phyloP scores from a whole-genome alignment of 2,797 vertebrate species.

The Cirrhinus molitorella region DNA sequence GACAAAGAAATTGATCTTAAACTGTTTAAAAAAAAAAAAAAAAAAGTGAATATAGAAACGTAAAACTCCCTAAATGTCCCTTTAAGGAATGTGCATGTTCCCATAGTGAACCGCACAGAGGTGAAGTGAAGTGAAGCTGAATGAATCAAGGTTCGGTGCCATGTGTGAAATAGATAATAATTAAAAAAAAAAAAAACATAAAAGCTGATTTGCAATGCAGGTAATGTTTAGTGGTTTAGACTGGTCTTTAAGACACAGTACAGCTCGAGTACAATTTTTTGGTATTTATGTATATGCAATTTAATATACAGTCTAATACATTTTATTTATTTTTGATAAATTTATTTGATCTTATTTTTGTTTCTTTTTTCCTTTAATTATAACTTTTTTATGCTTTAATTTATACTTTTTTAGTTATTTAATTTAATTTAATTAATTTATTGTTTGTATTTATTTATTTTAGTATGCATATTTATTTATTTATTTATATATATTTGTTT shows the following conservation, averaged over 20 bases:
- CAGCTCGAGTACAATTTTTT: background rate
- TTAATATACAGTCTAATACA: background rate
- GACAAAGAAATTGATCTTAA: background rate
- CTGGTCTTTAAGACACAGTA: background rate
- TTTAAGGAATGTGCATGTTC: slow-evolving; percentile 21
- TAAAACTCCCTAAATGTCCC: slow-evolving; percentile 5
- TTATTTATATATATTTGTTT: too few species aligned
- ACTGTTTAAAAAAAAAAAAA: background rate
- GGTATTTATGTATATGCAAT: background rate
- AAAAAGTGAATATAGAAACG: background rate
- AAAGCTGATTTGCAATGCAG: background rate
- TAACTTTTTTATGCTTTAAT: too few species aligned
- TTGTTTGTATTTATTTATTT: too few species aligned
- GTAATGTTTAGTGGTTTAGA: background rate
- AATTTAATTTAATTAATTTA: too few species aligned
- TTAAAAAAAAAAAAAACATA: background rate
- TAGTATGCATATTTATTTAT: too few species aligned
- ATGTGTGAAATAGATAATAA: background rate
- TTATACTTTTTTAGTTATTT: background rate
- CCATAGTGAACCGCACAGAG: background rate
- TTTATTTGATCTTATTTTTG: background rate
- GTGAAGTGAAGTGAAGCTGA: background rate
- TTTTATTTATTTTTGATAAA: background rate
- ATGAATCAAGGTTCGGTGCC: background rate
- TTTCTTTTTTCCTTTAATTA: background rate